A percentile compares a stretch with the other conserved stretches of the same genome.
phyloP scores from a whole-genome alignment of 2,797 vertebrate species.

The Gila robusta region DNA sequence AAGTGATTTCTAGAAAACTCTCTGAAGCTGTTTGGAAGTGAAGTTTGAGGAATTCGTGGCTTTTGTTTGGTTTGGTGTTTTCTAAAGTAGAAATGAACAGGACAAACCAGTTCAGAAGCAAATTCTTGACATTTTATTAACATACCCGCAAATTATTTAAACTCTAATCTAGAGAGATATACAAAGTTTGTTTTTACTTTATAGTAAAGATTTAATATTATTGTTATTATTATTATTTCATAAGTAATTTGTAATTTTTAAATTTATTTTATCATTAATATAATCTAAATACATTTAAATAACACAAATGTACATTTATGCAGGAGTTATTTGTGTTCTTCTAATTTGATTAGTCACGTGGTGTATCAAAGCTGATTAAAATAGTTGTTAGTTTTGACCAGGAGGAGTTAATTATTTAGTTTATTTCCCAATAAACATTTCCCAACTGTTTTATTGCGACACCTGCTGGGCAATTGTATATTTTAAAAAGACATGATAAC shows the following conservation, averaged over 20 bases:
- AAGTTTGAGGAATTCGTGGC: neutral
- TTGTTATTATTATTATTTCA: too few relatives aligned
- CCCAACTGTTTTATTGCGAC: too few relatives aligned
- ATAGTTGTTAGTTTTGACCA: neutral
- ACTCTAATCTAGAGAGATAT: neutral
- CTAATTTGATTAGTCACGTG: neutral
- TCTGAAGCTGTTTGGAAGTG: neutral
- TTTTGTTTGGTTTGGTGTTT: neutral
- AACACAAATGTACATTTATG: neutral
- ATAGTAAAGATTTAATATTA: neutral
- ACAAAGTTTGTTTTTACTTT: neutral
- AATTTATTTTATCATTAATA: neutral
- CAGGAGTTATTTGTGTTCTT: neutral
- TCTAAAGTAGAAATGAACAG: neutral
- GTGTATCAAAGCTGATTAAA: neutral
- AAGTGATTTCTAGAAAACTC: too few relatives aligned
- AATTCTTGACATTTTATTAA: neutral
- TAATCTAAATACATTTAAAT: too few relatives aligned
- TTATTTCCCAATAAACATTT: neutral
- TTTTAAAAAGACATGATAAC: neutral
- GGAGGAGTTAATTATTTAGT: neutral
- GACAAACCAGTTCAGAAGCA: neutral
- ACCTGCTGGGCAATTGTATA: too few relatives aligned
- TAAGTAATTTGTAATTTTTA: too few relatives aligned
- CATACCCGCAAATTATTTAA: neutral